Conservation (phyloP, 2,797 vertebrate genomes). For the Pterois miles region DNA sequence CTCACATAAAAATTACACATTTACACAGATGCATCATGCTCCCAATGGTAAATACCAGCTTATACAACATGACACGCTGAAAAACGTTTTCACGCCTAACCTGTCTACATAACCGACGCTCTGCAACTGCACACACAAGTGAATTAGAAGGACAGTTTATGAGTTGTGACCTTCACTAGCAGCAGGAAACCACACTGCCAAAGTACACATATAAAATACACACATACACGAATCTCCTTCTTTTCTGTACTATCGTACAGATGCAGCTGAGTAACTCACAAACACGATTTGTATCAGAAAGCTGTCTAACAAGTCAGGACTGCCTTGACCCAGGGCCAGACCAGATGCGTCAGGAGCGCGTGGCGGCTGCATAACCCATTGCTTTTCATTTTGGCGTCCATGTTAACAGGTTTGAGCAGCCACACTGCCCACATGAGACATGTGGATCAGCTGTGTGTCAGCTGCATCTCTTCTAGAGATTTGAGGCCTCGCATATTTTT, state of each 20-base stretch:
- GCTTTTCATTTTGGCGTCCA: too few species aligned
- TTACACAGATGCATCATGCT: background rate
- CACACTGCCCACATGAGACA: too few species aligned
- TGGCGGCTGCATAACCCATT: too few species aligned
- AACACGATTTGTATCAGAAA: conserved; percentile 1
- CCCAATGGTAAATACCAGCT: conserved; percentile 12
- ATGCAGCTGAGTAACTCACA: conserved; percentile 12
- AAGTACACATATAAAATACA: conserved; percentile 62
- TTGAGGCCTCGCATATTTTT: too few species aligned
- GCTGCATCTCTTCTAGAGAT: too few species aligned
- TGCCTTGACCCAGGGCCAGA: too few species aligned
- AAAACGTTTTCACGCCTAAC: conserved; percentile 8
- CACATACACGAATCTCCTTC: conserved; percentile 26
- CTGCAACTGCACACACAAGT: background rate
- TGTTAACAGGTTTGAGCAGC: too few species aligned
- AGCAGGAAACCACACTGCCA: conserved; percentile 69
- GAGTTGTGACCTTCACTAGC: conserved; percentile 47
- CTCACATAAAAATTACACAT: conserved; percentile 9
- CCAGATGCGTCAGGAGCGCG: too few species aligned
- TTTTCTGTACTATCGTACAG: conserved; percentile 13
- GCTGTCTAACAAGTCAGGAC: background rate
- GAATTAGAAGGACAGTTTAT: conserved; percentile 49
- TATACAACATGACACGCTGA: background rate
- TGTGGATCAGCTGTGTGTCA: too few species aligned
- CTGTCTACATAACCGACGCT: background rate